A percentile compares a stretch with the other conserved stretches of the same genome.
These are phyloP conservation scores for Lepisosteus osseus DNA, from an alignment of 2,113 vertebrate species.

Conservation along the genomic window DNA sequence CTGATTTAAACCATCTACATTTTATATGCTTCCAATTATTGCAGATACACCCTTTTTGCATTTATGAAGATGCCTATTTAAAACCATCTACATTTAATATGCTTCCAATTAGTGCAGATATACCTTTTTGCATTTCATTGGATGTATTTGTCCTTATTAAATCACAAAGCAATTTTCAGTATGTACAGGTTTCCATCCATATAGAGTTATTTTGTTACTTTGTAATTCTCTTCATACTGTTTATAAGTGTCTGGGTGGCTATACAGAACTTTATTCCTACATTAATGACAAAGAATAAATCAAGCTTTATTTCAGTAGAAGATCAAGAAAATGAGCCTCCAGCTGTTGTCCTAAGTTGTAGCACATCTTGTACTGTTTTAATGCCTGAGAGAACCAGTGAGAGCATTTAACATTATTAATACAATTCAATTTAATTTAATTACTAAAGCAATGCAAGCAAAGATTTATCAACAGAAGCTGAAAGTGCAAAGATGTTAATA, in stretches of 20 bases:
- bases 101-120: too few species aligned
- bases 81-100: too few species aligned
- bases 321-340: conserved; percentile 50
- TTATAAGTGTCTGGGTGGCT: conserved; percentile 50
- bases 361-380: conserved; percentile 30
- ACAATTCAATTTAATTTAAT: too few species aligned
- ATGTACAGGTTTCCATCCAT: conserved; percentile 46
- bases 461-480: too few species aligned
- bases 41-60: too few species aligned
- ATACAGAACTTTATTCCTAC: conserved; percentile 49
- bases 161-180: conserved; percentile 29
- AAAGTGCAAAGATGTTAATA: too few species aligned
- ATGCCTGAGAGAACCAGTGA: conserved; percentile 1
- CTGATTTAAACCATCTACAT: too few species aligned
- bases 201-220: conserved; percentile 51
- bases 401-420: too few species aligned
- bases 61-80: too few species aligned
- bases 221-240: conserved; percentile 65
- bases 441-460: too few species aligned
- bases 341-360: conserved; percentile 37
- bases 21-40: too few species aligned
- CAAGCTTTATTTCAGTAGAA: conserved; percentile 47
- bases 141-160: conserved; percentile 42
- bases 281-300: conserved; percentile 55
- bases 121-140: not conserved